A percentile compares a stretch with the other conserved stretches of the same genome.
Evolutionary conservation across 2,113 vertebrate genomes (phyloP).

Genomic region (Herpailurus yagouaroundi): DNA sequence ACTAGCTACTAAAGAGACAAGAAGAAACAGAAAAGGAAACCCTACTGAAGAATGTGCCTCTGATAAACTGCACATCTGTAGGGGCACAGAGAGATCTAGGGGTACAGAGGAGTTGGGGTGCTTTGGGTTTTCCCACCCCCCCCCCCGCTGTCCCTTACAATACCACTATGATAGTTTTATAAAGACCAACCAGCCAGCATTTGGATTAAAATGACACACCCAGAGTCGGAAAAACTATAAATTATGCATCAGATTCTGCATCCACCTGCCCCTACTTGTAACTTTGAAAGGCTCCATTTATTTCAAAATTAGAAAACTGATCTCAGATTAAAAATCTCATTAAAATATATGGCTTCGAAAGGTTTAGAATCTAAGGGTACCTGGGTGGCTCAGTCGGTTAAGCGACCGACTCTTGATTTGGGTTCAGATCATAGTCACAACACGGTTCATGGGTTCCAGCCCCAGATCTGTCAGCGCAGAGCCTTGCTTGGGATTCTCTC

Average conservation of each 20-base stretch:
- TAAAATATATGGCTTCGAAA: background rate
- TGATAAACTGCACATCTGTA: rapidly evolving
- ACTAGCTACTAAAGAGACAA: background rate
- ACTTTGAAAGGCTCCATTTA: conserved; percentile 8
- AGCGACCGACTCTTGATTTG: no score
- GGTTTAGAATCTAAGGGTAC: background rate
- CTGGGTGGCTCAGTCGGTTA: no score
- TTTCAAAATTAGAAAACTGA: conserved; percentile 47
- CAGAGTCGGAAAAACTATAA: conserved; percentile 21
- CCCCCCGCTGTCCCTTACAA: background rate
- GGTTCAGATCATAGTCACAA: no score
- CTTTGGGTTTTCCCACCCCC: no score
- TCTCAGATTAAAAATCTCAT: background rate
- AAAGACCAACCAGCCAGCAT: background rate
- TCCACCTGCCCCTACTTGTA: background rate
- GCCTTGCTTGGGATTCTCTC: no score
- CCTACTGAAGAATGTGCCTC: background rate
- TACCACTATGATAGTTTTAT: background rate
- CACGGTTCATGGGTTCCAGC: no score
- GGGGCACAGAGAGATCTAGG: background rate
- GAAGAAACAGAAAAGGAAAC: background rate
- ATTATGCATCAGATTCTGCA: background rate
- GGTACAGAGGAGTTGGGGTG: rapidly evolving
- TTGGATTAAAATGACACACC: background rate
- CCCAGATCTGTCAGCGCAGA: no score